Percentiles rank a stretch among this genome's conserved stretches.
Evolutionary conservation across 2,797 vertebrate species (phyloP).

Genomic region (Xenops minutus): DNA sequence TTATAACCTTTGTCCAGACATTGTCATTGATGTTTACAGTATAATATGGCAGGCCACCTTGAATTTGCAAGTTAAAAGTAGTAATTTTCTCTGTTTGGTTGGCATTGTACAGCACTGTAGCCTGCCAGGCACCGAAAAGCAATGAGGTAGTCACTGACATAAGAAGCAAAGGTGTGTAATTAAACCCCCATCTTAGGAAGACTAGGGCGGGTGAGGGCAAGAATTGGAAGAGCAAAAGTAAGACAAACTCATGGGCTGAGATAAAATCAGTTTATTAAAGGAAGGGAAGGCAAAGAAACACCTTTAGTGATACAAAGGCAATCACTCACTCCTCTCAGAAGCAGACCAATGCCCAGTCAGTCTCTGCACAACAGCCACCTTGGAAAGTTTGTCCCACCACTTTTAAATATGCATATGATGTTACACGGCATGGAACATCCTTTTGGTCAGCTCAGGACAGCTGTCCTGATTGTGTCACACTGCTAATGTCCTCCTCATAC

Average conservation of each 20-base stretch:
- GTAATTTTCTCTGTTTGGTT: background rate
- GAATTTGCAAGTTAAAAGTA: background rate
- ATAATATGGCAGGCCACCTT: background rate
- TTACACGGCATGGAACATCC: no score
- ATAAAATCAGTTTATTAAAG: background rate
- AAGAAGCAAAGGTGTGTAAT: background rate
- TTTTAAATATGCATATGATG: background rate
- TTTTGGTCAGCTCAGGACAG: background rate
- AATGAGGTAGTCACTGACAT: background rate
- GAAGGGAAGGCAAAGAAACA: background rate
- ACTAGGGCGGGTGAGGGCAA: background rate
- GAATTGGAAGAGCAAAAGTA: background rate
- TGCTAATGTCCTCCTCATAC: background rate
- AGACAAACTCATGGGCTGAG: background rate
- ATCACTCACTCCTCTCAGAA: background rate
- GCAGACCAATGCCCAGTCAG: background rate
- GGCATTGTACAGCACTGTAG: background rate
- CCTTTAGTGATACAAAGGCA: background rate
- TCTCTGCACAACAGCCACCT: background rate
- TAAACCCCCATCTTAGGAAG: background rate
- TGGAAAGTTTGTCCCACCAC: background rate
- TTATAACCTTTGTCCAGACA: background rate
- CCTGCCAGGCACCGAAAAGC: background rate
- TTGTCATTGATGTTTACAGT: background rate
- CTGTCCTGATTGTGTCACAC: background rate